Evolutionary conservation across 1,140 invertebrate species (phyloP).

Genomic region (Micrasema longulum): DNA sequence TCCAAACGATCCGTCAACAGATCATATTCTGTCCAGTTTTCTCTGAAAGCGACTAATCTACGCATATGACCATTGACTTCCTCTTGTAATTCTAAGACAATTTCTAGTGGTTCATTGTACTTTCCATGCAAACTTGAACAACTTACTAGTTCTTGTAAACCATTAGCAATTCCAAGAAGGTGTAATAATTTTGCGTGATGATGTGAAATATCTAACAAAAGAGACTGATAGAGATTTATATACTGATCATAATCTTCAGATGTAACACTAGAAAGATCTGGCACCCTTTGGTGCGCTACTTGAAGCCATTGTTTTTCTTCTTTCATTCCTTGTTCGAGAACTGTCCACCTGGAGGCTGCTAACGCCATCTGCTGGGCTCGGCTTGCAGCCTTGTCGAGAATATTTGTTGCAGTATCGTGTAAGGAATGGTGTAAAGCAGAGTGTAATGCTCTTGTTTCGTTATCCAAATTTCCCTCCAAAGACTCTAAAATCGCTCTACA

Average conservation of each 20-base stretch:
- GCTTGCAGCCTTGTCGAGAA: constrained; percentile 83
- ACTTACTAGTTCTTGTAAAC: constrained; percentile 78
- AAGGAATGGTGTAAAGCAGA: constrained; percentile 80
- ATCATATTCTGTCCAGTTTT: constrained; percentile 81
- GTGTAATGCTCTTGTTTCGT: constrained; percentile 79
- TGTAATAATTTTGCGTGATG: constrained; percentile 82
- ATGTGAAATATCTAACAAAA: constrained; percentile 80
- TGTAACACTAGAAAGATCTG: constrained; percentile 80
- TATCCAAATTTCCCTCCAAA: constrained; percentile 84
- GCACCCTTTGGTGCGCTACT: constrained; percentile 83
- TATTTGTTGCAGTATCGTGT: constrained; percentile 77
- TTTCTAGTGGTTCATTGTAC: constrained; percentile 76
- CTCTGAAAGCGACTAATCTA: constrained; percentile 77
- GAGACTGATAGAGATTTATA: constrained; percentile 83
- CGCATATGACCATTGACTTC: constrained; percentile 78
- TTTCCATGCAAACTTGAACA: constrained; percentile 79
- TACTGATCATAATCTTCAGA: constrained; percentile 86
- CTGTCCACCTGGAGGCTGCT: constrained; percentile 84
- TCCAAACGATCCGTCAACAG: constrained; percentile 78
- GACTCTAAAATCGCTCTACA: constrained; percentile 87
- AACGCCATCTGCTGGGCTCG: constrained; percentile 84
- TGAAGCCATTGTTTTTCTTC: constrained; percentile 85
- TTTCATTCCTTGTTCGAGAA: constrained; percentile 82
- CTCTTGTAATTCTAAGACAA: constrained; percentile 77
- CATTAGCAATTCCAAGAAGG: constrained; percentile 77